Conservation (phyloP, 2,888 invertebrate species). For the Lobophora halterata region DNA sequence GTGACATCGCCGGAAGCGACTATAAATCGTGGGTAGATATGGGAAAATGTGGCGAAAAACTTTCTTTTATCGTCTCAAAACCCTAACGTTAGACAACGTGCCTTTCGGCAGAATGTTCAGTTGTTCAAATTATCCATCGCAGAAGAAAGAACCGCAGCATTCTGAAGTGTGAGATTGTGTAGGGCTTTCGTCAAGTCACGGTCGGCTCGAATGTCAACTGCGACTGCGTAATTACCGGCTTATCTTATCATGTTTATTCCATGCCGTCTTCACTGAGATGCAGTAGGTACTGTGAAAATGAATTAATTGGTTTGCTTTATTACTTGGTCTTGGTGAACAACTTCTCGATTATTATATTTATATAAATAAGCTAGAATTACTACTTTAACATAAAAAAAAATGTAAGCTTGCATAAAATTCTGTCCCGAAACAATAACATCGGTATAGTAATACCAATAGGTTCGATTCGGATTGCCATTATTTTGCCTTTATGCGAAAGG, state of each 20-base stretch:
- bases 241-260: constrained; percentile 56
- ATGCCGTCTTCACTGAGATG: constrained; percentile 28
- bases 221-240: constrained; percentile 57
- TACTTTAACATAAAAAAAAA: too few species aligned
- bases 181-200: constrained; percentile 47
- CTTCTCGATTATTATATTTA: background rate
- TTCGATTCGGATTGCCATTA: constrained; percentile 15
- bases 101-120: constrained; percentile 33
- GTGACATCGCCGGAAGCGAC: constrained; percentile 55
- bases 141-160: constrained; percentile 62
- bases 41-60: constrained; percentile 58
- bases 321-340: constrained; percentile 8
- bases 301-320: constrained; percentile 15
- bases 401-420: constrained; percentile 4
- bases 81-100: constrained; percentile 41
- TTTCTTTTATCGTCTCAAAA: constrained; percentile 55
- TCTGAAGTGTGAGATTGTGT: constrained; percentile 60
- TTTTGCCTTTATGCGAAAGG: constrained; percentile 16
- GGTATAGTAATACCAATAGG: constrained; percentile 8
- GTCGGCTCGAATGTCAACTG: constrained; percentile 67
- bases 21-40: constrained; percentile 64
- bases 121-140: constrained; percentile 43
- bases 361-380: constrained; percentile 1
- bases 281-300: constrained; percentile 10
- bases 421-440: constrained; percentile 8